Evolutionary conservation across 2,888 invertebrate genomes (phyloP), one percentile per base, ranked within the genome.

Genomic region (Lordiphosa andalusiaca): DNA sequence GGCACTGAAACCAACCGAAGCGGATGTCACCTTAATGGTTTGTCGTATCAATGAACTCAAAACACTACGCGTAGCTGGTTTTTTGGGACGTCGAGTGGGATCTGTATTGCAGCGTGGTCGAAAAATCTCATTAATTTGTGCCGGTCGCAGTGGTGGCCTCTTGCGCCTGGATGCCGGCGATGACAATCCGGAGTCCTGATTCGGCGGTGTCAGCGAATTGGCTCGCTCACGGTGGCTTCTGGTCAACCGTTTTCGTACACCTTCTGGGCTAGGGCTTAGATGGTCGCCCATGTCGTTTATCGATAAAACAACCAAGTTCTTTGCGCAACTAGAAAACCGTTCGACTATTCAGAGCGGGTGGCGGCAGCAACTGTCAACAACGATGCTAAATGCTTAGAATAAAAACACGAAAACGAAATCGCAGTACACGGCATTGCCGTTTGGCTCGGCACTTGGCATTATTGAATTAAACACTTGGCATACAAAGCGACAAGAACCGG

Each of bases 41-140:
- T 85, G 85, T 33, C 84, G 75, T 23, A 85, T 64, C 42, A 86
- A 64, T 9, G 84, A 85, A 7, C 78, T 69, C 23, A 85, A 57
- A 2, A 73, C 70, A 49, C 75, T 71, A 38, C 71, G 59, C 35
- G 58, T 33, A 9, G 30, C 41, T 16, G 42, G 10, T 25, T 33
- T 30, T 30, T 10, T 12, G 12, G 19, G 39, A n/a, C 25, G 37
- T 16, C 53, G 56, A 9, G 42, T 60, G 5, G 84, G 84, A 64
- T 85, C 86, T 1, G 86, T 85, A 51, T 84, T 70, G 59, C 77
- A 76, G 36, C 86, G 84, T 46, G 75, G 69, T 3, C 85, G 74
- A 55, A 74, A 71, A 12, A 71, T 48, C 21, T 86, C 85, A 23
- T 60, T 69, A 3, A 75, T 50, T 6, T 72, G 71, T 5, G 71